phyloP scores from a whole-genome alignment of 2,113 vertebrate genomes.

The Apaloderma vittatum region DNA sequence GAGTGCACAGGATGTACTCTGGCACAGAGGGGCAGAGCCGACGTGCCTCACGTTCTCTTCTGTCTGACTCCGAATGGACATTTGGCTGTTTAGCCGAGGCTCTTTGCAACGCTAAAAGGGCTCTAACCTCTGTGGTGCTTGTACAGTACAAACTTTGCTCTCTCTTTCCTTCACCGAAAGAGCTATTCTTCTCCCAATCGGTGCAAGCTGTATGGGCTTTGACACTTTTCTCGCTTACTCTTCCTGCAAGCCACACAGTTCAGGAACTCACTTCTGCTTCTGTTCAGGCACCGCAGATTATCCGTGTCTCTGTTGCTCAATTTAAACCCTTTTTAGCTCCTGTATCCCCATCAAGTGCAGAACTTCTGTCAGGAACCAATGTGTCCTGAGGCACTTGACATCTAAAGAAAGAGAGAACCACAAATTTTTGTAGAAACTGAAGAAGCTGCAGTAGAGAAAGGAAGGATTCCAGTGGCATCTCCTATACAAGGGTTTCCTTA shows the following conservation, averaged over 20 bases:
- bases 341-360: background rate
- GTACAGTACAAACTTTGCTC: background rate
- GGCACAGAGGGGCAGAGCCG: background rate
- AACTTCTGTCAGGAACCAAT: background rate
- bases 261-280: slow-evolving; percentile 12
- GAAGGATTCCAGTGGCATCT: background rate
- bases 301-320: background rate
- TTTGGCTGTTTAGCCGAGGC: background rate
- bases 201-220: background rate
- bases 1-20: background rate
- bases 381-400: background rate
- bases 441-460: background rate
- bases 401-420: background rate
- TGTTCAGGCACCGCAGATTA: background rate
- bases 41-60: background rate
- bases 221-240: background rate
- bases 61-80: background rate
- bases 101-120: background rate
- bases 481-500: background rate
- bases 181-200: background rate
- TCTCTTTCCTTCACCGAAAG: background rate
- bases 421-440: background rate
- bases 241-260: background rate
- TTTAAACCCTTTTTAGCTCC: background rate
- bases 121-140: background rate